Conservation (phyloP, 1,140 invertebrate genomes). For the Hydropsyche tenuis region DNA sequence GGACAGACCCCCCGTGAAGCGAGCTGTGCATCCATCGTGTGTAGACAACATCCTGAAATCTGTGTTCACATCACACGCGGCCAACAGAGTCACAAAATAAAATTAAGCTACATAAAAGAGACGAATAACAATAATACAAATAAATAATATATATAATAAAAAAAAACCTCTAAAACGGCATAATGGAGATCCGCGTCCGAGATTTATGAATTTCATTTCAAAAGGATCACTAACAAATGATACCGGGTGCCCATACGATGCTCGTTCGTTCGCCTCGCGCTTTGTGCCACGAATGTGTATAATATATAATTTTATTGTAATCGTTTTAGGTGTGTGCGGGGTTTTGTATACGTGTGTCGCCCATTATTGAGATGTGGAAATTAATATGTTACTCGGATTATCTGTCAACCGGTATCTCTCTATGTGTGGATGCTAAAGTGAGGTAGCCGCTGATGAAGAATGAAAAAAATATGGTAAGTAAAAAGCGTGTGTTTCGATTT, state of each 20-base stretch:
- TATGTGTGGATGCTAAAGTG: no score
- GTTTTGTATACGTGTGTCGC: background rate
- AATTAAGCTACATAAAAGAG: background rate
- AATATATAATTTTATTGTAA: background rate
- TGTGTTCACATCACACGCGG: conserved; percentile 42
- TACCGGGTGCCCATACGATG: conserved; percentile 12
- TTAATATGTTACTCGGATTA: conserved; percentile 34
- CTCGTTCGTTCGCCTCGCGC: conserved; percentile 24
- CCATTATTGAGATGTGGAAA: conserved; percentile 37
- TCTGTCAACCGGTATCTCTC: conserved; percentile 1
- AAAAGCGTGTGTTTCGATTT: no score
- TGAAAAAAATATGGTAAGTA: no score
- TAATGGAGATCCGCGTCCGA: conserved; percentile 37
- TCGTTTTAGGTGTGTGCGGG: background rate
- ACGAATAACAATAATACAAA: background rate
- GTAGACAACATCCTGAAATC: conserved; percentile 48
- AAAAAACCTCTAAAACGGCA: conserved; percentile 1
- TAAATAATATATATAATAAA: background rate
- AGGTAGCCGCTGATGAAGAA: no score
- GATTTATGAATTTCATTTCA: conserved; percentile 49
- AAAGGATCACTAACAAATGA: conserved; percentile 47
- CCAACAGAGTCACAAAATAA: conserved; percentile 6
- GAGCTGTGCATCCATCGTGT: conserved; percentile 39
- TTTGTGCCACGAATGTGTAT: background rate
- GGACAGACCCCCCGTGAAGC: conserved; percentile 16